Conservation (phyloP, 2,113 vertebrate species). For the Nansenia antarctica region DNA sequence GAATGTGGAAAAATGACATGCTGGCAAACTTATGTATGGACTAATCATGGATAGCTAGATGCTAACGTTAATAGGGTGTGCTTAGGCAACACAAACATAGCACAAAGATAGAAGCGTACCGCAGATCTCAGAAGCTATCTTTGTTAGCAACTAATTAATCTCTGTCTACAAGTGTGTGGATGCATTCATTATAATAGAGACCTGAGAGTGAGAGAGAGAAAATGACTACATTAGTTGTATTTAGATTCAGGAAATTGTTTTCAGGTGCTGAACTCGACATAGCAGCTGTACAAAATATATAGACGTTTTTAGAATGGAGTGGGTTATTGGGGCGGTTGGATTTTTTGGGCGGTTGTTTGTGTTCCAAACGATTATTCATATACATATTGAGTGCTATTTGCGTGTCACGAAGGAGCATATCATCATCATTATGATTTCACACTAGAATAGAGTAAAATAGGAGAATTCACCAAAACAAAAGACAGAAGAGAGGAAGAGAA, state of each 20-base stretch:
- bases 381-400: too few species aligned
- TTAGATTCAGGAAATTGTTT: neutral
- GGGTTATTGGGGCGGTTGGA: too few species aligned
- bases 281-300: neutral
- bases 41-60: conserved; percentile 39
- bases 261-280: neutral
- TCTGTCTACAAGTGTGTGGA: neutral
- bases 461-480: too few species aligned
- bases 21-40: conserved; percentile 26
- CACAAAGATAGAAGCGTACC: conserved; percentile 15
- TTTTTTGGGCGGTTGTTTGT: neutral
- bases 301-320: neutral
- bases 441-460: too few species aligned
- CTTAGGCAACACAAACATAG: conserved; percentile 3
- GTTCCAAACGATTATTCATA: neutral
- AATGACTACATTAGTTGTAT: neutral
- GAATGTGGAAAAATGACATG: conserved; percentile 59
- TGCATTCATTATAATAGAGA: conserved; percentile 4
- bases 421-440: neutral
- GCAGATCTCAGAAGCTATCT: conserved; percentile 31
- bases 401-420: neutral
- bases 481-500: too few species aligned
- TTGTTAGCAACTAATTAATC: conserved; percentile 24
- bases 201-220: neutral
- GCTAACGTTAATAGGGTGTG: conserved; percentile 33